phyloP scores from a whole-genome alignment of 2,888 invertebrate species.

The Eulithis testata region DNA sequence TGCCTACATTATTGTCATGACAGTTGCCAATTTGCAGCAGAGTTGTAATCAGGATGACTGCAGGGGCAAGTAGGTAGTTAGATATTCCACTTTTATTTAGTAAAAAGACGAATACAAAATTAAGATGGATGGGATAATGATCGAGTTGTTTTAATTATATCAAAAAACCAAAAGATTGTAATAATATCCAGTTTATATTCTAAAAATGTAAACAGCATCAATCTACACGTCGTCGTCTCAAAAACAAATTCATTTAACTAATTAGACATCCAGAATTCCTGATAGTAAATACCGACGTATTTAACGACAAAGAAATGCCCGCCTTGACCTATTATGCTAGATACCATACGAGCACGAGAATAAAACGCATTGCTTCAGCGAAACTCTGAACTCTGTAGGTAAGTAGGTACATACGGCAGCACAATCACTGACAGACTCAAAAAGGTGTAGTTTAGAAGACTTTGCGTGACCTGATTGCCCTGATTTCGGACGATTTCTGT shows the following conservation, averaged over 20 bases:
- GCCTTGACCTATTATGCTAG: conserved; percentile 45
- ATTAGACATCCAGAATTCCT: conserved; percentile 18
- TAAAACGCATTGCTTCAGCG: conserved; percentile 20
- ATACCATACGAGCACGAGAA: conserved; percentile 33
- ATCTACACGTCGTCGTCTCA: background rate
- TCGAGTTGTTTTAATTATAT: too few relatives aligned
- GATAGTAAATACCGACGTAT: conserved; percentile 18
- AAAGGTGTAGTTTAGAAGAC: too few relatives aligned
- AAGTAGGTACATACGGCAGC: too few relatives aligned
- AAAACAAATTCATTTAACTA: conserved; percentile 12
- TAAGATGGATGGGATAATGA: too few relatives aligned
- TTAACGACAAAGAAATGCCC: conserved; percentile 32
- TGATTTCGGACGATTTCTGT: conserved; percentile 24
- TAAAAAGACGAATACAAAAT: too few relatives aligned
- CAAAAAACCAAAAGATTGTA: background rate
- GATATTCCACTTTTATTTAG: too few relatives aligned
- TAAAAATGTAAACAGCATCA: background rate
- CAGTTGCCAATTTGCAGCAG: background rate
- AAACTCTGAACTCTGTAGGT: conserved; percentile 11
- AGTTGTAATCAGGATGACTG: background rate
- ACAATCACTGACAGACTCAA: too few relatives aligned
- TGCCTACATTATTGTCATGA: too few relatives aligned
- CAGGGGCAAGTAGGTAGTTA: background rate
- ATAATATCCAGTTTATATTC: background rate
- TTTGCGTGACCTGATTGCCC: too few relatives aligned